Evolutionary conservation across 1,140 invertebrate species (phyloP).

Genomic region (Papilio dardanus): DNA sequence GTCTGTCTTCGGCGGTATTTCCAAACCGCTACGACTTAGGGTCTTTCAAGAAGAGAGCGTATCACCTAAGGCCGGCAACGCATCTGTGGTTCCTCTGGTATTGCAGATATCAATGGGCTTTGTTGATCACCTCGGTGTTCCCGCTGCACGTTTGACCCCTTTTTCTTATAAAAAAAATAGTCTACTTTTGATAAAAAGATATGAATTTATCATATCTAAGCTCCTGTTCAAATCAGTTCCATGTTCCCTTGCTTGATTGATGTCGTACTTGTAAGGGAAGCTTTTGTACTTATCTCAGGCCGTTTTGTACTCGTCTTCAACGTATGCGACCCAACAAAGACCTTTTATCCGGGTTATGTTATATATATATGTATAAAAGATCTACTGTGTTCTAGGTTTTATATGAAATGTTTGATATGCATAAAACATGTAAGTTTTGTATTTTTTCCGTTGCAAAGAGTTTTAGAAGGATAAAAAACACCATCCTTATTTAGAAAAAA

Average conservation of each 20-base stretch:
- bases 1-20: too few relatives aligned
- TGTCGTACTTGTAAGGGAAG: not conserved
- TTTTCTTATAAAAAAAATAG: too few relatives aligned
- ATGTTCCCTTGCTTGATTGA: not conserved
- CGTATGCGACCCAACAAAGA: not conserved
- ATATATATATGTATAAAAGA: not conserved
- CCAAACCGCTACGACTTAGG: too few relatives aligned
- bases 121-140: not conserved
- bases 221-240: not conserved
- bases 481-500: too few relatives aligned
- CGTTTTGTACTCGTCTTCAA: not conserved
- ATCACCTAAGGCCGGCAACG: too few relatives aligned
- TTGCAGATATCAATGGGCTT: too few relatives aligned
- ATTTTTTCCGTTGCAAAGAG: too few relatives aligned
- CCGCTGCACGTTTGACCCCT: not conserved
- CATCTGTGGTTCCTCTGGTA: too few relatives aligned
- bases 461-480: too few relatives aligned
- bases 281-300: constrained; percentile 2
- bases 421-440: too few relatives aligned
- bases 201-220: not conserved
- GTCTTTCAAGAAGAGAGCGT: too few relatives aligned
- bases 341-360: not conserved
- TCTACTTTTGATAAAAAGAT: not conserved
- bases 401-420: not conserved
- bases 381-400: not conserved